Evolutionary conservation across 1,140 invertebrate genomes (phyloP), one percentile per base, ranked within the genome.

Genomic region (Hormaphis cornu): DNA sequence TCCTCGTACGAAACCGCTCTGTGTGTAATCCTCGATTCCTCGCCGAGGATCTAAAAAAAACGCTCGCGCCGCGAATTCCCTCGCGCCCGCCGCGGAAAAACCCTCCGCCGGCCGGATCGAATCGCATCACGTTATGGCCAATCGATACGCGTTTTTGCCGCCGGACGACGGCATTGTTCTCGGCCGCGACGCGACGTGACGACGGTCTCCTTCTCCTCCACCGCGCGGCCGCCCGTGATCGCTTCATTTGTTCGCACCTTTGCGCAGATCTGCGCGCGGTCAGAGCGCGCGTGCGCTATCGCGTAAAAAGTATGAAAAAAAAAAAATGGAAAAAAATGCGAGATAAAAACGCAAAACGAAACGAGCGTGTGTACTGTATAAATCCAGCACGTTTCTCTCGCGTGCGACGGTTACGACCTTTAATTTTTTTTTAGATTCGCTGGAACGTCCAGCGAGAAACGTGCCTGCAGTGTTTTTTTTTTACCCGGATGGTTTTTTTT

Each of bases 201-300:
- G n/a, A 18, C 53, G n/a, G 33, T 28, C 33, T 18, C 53, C 28
- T 22, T 10, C n/a, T 22, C 24, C 26, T n/a, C 4, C 12, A 50
- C 10, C 50, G 26, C 20, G 30, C 8, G 18, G 26, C 18, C 54
- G 22, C 53, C 12, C 54, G 42, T 66, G 61, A 66, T 66, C 35
- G 28, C 61, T 66, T 66, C 61, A 66, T 66, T 66, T 66, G 42
- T 66, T 50, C 30, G 28, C 44, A 33, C 44, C 44, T 22, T n/a
- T n/a, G n/a, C 28, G 20, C 3, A 35, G 18, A 48, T 35, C 22
- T 35, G 24, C 26, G 59, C 20, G 3, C 6, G 9, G n/a, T 10
- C 24, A 0, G 8, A 7, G 40, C 28, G 52, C 30, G 30, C 30
- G 30, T 18, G 37, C 37, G 37, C 14, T 40, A 40, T 8, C 37